phyloP scores from a whole-genome alignment of 2,113 vertebrate genomes.

The Balaenoptera acutorostrata region DNA sequence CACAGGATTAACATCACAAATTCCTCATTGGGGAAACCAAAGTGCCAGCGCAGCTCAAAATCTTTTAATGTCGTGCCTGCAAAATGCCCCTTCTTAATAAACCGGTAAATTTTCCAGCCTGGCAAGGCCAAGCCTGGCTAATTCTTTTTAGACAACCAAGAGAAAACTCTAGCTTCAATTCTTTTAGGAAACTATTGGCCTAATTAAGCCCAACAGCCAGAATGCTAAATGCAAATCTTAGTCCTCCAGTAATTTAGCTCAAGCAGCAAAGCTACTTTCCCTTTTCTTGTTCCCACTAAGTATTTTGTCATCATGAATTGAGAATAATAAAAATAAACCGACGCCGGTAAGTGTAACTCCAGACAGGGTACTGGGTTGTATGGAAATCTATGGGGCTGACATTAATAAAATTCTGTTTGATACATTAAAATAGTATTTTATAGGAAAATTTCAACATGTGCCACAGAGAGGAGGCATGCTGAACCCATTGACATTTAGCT shows the following conservation, averaged over 20 bases:
- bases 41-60: no score
- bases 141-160: no score
- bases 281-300: neutral
- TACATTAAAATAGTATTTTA: conserved; percentile 67
- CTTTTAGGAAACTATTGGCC: no score
- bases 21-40: neutral
- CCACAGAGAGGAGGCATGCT: conserved; percentile 44
- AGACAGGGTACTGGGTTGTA: neutral
- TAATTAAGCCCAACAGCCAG: no score
- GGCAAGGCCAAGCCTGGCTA: no score
- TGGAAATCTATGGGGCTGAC: conserved; percentile 45
- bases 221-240: no score
- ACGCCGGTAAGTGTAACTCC: neutral
- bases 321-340: conserved; percentile 26
- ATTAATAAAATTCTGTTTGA: conserved; percentile 70
- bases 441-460: conserved; percentile 49
- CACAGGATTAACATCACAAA: neutral
- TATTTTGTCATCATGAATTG: conserved; percentile 42
- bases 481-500: conserved; percentile 74
- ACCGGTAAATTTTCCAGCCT: no score
- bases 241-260: no score
- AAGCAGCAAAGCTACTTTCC: neutral
- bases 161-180: no score
- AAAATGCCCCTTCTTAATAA: no score
- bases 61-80: no score